phyloP scores from a whole-genome alignment of 2,888 invertebrate genomes.

The Philereme transversata region DNA sequence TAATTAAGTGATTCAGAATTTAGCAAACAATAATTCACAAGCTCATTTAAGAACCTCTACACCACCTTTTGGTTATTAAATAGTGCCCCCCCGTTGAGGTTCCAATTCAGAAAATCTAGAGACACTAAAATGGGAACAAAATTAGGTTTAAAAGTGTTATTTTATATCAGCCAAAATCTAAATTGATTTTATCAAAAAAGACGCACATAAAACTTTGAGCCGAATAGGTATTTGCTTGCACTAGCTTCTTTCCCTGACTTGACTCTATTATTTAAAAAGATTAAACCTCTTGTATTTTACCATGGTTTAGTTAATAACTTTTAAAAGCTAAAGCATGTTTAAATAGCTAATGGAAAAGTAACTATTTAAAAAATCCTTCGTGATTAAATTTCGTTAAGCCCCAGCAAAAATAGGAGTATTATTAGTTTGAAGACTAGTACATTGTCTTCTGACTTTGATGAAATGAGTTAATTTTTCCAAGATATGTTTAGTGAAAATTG shows the following conservation, averaged over 20 bases:
- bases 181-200: slow-evolving; percentile 46
- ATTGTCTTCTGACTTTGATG: too few species aligned
- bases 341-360: too few species aligned
- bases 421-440: too few species aligned
- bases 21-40: slow-evolving; percentile 19
- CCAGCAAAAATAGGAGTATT: too few species aligned
- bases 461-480: too few species aligned
- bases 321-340: too few species aligned
- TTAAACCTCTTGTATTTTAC: too few species aligned
- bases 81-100: slow-evolving; percentile 19
- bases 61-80: slow-evolving; percentile 28
- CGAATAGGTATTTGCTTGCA: slow-evolving; percentile 11
- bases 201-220: slow-evolving; percentile 38
- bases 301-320: too few species aligned
- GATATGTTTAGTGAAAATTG: too few species aligned
- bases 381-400: too few species aligned
- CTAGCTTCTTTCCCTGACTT: neutral
- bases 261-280: too few species aligned
- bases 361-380: too few species aligned
- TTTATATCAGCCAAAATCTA: slow-evolving; percentile 40
- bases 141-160: slow-evolving; percentile 39
- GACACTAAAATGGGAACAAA: slow-evolving; percentile 9
- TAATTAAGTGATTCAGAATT: slow-evolving; percentile 26
- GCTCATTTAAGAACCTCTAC: slow-evolving; percentile 17
- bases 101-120: slow-evolving; percentile 14